Conservation (phyloP, 1,140 invertebrate genomes). For the Idris sp. region DNA sequence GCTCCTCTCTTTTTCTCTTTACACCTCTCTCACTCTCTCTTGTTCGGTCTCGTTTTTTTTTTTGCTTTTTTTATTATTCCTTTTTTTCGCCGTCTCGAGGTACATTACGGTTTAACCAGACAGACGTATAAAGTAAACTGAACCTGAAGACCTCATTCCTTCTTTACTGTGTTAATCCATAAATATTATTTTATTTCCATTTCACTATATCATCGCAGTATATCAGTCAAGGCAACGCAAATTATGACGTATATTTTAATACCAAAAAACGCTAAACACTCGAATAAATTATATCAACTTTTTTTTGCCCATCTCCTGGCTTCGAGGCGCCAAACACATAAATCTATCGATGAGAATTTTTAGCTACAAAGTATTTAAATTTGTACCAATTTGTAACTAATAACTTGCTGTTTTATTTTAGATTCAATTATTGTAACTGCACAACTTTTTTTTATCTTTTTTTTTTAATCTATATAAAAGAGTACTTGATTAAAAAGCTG, state of each 20-base stretch:
- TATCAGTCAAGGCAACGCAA: conserved; percentile 52
- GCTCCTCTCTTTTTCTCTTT: conserved; percentile 5
- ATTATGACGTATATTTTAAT: conserved; percentile 56
- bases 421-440: no score
- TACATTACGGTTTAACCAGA: conserved; percentile 54
- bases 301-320: no score
- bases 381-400: no score
- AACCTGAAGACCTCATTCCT: conserved; percentile 45
- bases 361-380: no score
- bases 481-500: conserved; percentile 36
- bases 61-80: not conserved
- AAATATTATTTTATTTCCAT: conserved; percentile 55
- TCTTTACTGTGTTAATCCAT: conserved; percentile 47
- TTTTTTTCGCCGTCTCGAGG: conserved; percentile 12
- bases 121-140: conserved; percentile 59
- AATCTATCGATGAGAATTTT: conserved; percentile 10
- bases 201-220: conserved; percentile 56
- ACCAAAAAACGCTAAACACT: conserved; percentile 54
- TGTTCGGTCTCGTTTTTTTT: conserved; percentile 4
- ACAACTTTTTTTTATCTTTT: no score
- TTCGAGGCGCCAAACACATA: conserved; percentile 47
- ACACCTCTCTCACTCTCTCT: not conserved
- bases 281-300: conserved; percentile 59
- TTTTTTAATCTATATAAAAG: conserved; percentile 10
- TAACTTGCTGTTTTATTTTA: no score